These are phyloP conservation scores for Streptopelia turtur DNA, from an alignment of 2,797 vertebrate genomes.

Conservation along the genomic window DNA sequence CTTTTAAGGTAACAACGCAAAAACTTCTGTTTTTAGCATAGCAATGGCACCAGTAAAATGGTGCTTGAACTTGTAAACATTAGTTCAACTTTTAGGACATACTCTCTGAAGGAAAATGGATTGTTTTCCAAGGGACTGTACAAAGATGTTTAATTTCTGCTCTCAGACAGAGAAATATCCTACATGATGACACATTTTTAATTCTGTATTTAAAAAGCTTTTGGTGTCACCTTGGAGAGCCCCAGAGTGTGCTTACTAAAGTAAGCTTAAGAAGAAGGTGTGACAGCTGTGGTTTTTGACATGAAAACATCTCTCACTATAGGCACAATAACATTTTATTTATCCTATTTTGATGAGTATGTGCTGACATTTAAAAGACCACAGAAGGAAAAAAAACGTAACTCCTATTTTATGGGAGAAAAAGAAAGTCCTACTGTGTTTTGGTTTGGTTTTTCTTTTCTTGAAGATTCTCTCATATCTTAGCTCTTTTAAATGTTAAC, in stretches of 20 bases:
- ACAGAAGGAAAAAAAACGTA: neutral
- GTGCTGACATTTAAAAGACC: conserved; percentile 17
- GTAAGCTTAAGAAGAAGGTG: neutral
- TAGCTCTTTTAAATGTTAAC: conserved; percentile 41
- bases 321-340: conserved; percentile 36
- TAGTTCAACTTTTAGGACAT: neutral
- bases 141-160: neutral
- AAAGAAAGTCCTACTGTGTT: neutral
- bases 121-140: neutral
- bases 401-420: neutral
- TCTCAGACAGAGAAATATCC: neutral
- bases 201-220: conserved; percentile 30
- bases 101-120: neutral
- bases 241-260: neutral
- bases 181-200: neutral
- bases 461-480: neutral
- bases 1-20: neutral
- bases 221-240: conserved; percentile 10
- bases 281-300: conserved; percentile 30
- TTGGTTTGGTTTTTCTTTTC: conserved; percentile 4
- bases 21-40: neutral
- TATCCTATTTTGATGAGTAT: conserved; percentile 8
- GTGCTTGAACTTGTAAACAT: neutral
- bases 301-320: neutral
- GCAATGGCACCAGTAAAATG: neutral